Evolutionary conservation across 2,113 vertebrate genomes (phyloP), one percentile per base, ranked within the genome.

Genomic region (Micronycteris hirsuta): DNA sequence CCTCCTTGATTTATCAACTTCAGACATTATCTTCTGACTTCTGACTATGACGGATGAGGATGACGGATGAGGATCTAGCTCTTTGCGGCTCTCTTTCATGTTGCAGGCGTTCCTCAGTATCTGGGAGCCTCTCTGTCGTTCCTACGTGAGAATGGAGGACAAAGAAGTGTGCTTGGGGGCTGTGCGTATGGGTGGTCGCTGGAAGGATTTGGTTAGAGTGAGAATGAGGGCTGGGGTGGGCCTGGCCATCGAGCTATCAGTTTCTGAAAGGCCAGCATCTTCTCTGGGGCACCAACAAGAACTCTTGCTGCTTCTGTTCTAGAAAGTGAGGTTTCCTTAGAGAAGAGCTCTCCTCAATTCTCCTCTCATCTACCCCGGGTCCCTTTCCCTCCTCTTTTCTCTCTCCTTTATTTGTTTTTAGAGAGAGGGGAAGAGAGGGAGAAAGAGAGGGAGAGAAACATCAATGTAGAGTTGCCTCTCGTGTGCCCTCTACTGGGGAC

Each of bases 11-110:
- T 96, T 97, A 92, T 90, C 87, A 65, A 52, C 83, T 84, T 92
- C 84, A 96, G 92, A 83, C 86, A 43, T 45, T 90, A 83, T 95
- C 96, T 96, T 87, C 87, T 71, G 97, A 71, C 84, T 80, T 71
- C 36, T 56, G 87, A 43, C 76, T 89, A 1, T 87, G 87, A 93
- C 63, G 41, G 63, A 89, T 94, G 92, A 93, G 63, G 89, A 38
- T 33, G 87, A 93, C 63, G 41, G 63, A 89, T 94, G 92, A 93
- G 63, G 89, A 38, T 33, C 54, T 41, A 76, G 84, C 31, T 76
- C 74, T 93, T 33, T 4, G 13, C 3, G 7, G 26, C 24, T 87
- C 54, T 84, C 96, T 96, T 91, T 89, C 80, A 86, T 47, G 84
- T 80, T 81, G 38, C 86, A 77, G 78, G 38, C 26, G 94, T 82